These are phyloP conservation scores for Timema podura DNA, from an alignment of 2,888 invertebrate species.

Conservation along the genomic window DNA sequence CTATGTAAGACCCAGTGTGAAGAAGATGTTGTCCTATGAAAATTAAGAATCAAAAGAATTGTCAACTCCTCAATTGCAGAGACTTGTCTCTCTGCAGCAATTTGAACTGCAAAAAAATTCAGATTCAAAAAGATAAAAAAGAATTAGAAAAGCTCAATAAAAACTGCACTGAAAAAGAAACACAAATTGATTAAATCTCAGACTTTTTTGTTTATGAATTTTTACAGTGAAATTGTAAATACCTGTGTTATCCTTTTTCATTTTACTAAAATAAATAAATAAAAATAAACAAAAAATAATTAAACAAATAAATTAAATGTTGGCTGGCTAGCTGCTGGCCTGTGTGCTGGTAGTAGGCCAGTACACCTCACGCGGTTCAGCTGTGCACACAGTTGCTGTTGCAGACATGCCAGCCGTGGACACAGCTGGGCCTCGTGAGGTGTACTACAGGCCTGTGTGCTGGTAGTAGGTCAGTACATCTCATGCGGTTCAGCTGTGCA, in stretches of 20 bases:
- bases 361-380: too few relatives aligned
- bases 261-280: background rate
- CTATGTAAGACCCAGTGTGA: conserved; percentile 13
- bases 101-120: background rate
- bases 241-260: background rate
- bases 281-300: background rate
- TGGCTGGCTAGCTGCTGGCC: background rate
- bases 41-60: background rate
- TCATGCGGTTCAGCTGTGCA: too few relatives aligned
- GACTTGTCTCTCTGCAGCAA: conserved; percentile 14
- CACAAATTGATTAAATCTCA: background rate
- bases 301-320: background rate
- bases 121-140: background rate
- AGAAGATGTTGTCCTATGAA: background rate
- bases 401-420: background rate
- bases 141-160: background rate
- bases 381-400: background rate
- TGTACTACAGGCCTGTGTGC: background rate
- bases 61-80: conserved; percentile 8
- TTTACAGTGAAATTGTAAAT: conserved; percentile 3
- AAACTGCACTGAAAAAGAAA: background rate
- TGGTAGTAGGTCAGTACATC: too few relatives aligned
- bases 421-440: background rate
- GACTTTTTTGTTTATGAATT: conserved; percentile 13
- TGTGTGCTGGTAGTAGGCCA: too few relatives aligned